These are phyloP conservation scores for Myotis lucifugus DNA, from an alignment of 2,113 vertebrate genomes.

Conservation along the genomic window DNA sequence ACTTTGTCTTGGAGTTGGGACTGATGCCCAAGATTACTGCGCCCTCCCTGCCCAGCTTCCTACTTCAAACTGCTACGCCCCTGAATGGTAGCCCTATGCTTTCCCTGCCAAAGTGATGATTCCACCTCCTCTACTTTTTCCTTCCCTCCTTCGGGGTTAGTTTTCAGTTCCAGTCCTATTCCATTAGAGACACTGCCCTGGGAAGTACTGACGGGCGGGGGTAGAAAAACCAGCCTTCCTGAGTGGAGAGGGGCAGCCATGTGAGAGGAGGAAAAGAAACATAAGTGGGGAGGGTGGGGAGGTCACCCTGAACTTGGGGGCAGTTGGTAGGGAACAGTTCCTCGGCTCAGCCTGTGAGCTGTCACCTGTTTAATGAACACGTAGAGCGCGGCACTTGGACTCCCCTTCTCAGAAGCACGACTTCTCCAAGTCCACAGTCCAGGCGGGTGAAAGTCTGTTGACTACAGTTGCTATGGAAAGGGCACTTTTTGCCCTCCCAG, in stretches of 20 bases:
- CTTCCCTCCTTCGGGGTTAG: neutral
- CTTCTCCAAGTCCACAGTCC: constrained; percentile 80
- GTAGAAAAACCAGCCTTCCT: neutral
- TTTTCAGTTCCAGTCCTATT: neutral
- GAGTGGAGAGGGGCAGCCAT: neutral
- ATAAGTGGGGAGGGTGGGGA: neutral
- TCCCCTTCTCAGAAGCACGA: constrained; percentile 53
- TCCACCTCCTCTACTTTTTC: neutral
- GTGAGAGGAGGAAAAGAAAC: neutral
- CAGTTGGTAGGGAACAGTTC: neutral
- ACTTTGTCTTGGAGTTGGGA: neutral
- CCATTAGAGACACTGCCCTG: neutral
- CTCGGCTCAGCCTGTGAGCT: neutral
- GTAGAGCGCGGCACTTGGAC: neutral
- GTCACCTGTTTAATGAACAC: neutral
- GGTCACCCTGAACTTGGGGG: neutral
- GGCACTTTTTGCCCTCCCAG: constrained; percentile 82
- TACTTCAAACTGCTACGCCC: neutral
- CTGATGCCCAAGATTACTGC: neutral
- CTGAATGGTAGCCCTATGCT: neutral
- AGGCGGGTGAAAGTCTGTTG: constrained; percentile 68
- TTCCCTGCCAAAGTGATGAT: neutral
- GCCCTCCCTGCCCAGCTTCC: neutral
- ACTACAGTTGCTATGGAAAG: constrained; percentile 76
- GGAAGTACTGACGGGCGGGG: neutral